Evolutionary conservation across 2,888 invertebrate genomes (phyloP), one percentile per base, ranked within the genome.

Genomic region (Drosophila paramelanica): DNA sequence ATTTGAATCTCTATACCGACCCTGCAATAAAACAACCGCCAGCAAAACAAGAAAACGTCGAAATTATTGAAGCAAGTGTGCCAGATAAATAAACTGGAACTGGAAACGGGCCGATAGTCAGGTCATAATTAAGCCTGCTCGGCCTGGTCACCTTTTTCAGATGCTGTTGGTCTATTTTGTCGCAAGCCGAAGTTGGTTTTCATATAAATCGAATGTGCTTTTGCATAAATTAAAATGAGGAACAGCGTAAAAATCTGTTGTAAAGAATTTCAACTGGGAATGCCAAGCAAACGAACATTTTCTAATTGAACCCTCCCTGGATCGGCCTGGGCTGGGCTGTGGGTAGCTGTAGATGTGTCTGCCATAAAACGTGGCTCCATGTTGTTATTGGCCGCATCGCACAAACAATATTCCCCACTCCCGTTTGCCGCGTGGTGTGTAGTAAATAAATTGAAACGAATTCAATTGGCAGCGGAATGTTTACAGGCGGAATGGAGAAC

Each of bases 381-480:
- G 77, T 66, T 79, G 64, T 72, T 76, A 65, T 75, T 71, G 71
- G 73, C 58, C 31, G 50, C 69, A 56, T 73, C 23, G 43, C 59
- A 62, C 87, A 82, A 85, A 73, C 82, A 86, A 76, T 57, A 38
- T 53, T 45, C 57, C 51, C 69, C 52, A 31, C 14, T 47, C 43
- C 39, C 43, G 23, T 41, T 20, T 23, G 41, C 8, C 58, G 39
- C 43, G 47, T 53, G 39, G 59, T 65, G 70, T 71, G 69, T 71
- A 75, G 79, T 81, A 77, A 87, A 89, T 87, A 87, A 89, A 90
- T 90, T 84, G 90, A 89, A 84, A 76, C 71, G 67, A 84, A 87
- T 87, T 81, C 88, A 89, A 88, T 87, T 85, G 79, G 80, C 87
- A 83, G 80, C 64, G 67, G 71, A 80, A 77, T 87, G 89, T 90